Conservation (phyloP, 2,888 invertebrate genomes). For the Tromatobia lineatoria region DNA sequence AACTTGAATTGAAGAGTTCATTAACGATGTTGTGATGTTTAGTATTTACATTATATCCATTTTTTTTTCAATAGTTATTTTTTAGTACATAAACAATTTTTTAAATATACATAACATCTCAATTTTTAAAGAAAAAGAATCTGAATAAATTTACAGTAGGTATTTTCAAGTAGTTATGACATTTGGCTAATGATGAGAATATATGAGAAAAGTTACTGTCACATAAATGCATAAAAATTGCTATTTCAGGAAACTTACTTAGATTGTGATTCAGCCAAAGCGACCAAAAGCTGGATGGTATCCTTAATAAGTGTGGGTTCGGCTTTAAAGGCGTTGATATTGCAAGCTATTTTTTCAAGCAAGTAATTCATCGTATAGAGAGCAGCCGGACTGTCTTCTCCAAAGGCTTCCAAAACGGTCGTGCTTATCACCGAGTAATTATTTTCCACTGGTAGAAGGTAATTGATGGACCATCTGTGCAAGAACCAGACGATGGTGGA, state of each 20-base stretch:
- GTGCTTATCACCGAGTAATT: conserved; percentile 87
- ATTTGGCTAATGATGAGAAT: too few species aligned
- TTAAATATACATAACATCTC: too few species aligned
- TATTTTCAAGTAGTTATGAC: too few species aligned
- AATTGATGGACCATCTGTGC: conserved; percentile 91
- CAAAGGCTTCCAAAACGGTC: conserved; percentile 88
- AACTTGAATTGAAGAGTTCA: too few species aligned
- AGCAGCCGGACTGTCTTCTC: conserved; percentile 89
- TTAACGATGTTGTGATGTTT: too few species aligned
- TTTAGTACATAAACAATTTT: too few species aligned
- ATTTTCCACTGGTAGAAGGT: conserved; percentile 87
- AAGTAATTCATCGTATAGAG: conserved; percentile 89
- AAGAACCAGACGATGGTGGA: conserved; percentile 93
- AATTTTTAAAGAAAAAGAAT: too few species aligned
- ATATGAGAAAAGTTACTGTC: conserved; percentile 13
- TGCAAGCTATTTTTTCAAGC: conserved; percentile 89
- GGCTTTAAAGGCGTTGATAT: conserved; percentile 88
- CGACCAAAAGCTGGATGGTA: conserved; percentile 88
- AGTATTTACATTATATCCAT: too few species aligned
- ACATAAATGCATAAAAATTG: conserved; percentile 28
- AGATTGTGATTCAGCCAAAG: conserved; percentile 85
- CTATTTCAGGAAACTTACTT: conserved; percentile 84
- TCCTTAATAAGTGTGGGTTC: conserved; percentile 89
- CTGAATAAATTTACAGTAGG: too few species aligned
- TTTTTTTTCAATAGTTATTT: too few species aligned